phyloP scores from a whole-genome alignment of 2,888 invertebrate genomes.

The Oscheius onirici region DNA sequence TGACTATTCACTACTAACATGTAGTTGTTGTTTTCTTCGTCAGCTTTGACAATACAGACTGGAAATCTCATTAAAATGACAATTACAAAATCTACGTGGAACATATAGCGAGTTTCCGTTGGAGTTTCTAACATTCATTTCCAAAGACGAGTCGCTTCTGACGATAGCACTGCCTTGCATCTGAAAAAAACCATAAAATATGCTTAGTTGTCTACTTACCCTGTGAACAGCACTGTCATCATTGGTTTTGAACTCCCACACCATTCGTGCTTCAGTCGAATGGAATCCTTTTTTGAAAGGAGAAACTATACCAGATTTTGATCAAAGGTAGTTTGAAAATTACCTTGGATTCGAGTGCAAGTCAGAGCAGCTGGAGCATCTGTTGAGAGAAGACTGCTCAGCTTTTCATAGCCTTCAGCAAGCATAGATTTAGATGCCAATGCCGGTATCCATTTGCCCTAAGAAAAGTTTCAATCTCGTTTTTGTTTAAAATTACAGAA shows the following conservation, averaged over 20 bases:
- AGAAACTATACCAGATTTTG: conserved; percentile 23
- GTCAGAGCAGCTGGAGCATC: conserved; percentile 27
- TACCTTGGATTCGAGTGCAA: conserved; percentile 38
- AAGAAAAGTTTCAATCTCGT: conserved; percentile 37
- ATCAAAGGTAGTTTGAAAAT: neutral
- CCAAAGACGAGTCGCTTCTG: conserved; percentile 40
- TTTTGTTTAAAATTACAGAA: conserved; percentile 33
- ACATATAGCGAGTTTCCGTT: conserved; percentile 46
- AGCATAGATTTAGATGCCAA: conserved; percentile 41
- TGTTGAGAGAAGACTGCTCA: conserved; percentile 31
- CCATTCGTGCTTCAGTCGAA: conserved; percentile 42
- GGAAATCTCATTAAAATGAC: neutral
- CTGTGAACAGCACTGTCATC: conserved; percentile 8
- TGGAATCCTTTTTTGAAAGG: conserved; percentile 43
- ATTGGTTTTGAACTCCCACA: conserved; percentile 42
- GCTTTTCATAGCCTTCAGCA: conserved; percentile 30
- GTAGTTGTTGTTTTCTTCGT: conserved; percentile 28
- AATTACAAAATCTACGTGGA: conserved; percentile 37
- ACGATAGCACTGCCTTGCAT: conserved; percentile 48
- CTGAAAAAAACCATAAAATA: conserved; percentile 8
- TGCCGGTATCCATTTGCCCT: conserved; percentile 47
- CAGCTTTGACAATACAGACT: conserved; percentile 37
- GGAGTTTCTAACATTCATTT: conserved; percentile 41
- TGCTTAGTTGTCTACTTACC: neutral
- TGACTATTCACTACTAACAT: conserved; percentile 39